Evolutionary conservation across 1,140 invertebrate genomes (phyloP).

Genomic region (Matsumurasca onukii): DNA sequence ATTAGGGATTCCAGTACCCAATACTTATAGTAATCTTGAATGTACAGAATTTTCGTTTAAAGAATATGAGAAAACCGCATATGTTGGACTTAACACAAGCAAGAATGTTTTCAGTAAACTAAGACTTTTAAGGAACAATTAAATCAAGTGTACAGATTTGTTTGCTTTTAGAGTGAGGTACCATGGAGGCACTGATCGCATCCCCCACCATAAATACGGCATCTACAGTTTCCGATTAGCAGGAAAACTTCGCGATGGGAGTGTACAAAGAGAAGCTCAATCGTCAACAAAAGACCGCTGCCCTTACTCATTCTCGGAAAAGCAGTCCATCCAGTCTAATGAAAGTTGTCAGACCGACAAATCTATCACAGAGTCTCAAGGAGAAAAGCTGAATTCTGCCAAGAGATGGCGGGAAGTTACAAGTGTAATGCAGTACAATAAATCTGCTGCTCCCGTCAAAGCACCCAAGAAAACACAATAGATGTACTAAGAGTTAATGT

Average conservation of each 20-base stretch:
- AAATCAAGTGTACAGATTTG: no score
- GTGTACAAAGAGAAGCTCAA: not conserved
- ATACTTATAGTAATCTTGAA: no score
- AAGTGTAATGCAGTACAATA: no score
- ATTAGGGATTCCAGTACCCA: no score
- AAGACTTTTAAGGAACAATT: no score
- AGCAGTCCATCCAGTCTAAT: not conserved
- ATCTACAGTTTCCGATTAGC: slow-evolving; percentile 9
- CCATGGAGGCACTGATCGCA: slow-evolving; percentile 1
- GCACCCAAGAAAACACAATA: not conserved
- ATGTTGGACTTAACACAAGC: no score
- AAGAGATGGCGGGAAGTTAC: slow-evolving; percentile 19
- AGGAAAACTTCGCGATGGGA: not conserved
- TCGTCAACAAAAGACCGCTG: not conserved
- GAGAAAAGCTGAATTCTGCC: slow-evolving; percentile 7
- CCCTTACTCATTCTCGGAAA: not conserved
- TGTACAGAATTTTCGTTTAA: no score
- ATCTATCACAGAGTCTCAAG: not conserved
- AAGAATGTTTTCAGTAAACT: no score
- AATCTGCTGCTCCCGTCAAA: not conserved
- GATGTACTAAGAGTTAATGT: not conserved
- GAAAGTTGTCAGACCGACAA: no score
- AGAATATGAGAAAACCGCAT: no score
- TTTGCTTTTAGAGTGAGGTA: not conserved
- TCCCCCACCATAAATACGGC: slow-evolving; percentile 15